These are phyloP conservation scores for Circaetus gallicus DNA, from an alignment of 2,113 vertebrate genomes.

Conservation along the genomic window DNA sequence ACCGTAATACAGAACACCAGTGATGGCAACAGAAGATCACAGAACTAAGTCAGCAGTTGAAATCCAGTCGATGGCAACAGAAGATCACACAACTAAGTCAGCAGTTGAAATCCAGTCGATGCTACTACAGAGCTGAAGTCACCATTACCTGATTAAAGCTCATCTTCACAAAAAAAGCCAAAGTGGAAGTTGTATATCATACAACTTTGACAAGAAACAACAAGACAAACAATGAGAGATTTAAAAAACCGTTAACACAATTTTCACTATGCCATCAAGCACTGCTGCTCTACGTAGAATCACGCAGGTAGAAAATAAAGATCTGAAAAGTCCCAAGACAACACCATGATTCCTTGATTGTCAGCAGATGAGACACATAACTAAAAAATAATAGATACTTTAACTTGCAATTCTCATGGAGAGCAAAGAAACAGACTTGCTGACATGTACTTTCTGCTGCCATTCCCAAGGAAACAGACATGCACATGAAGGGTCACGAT, in stretches of 20 bases:
- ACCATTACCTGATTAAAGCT: neutral
- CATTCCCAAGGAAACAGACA: neutral
- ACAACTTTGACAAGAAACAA: neutral
- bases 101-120: neutral
- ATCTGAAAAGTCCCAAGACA: neutral
- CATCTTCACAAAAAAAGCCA: neutral
- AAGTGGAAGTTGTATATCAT: neutral
- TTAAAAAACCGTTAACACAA: neutral
- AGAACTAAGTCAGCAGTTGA: neutral
- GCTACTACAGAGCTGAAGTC: neutral
- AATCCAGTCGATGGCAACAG: neutral
- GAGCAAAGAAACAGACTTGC: neutral
- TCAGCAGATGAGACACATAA: neutral
- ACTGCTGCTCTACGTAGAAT: neutral
- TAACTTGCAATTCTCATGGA: neutral
- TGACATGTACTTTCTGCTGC: neutral
- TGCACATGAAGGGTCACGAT: accelerated
- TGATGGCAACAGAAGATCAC: neutral
- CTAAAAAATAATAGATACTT: neutral
- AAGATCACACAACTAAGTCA: neutral
- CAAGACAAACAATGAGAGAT: neutral
- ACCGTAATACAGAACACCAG: neutral
- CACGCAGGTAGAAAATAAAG: neutral
- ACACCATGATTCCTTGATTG: neutral
- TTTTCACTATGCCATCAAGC: neutral